Evolutionary conservation across 1,140 invertebrate genomes (phyloP), one percentile per base, ranked within the genome.

Genomic region (Probaryconus sp.): DNA sequence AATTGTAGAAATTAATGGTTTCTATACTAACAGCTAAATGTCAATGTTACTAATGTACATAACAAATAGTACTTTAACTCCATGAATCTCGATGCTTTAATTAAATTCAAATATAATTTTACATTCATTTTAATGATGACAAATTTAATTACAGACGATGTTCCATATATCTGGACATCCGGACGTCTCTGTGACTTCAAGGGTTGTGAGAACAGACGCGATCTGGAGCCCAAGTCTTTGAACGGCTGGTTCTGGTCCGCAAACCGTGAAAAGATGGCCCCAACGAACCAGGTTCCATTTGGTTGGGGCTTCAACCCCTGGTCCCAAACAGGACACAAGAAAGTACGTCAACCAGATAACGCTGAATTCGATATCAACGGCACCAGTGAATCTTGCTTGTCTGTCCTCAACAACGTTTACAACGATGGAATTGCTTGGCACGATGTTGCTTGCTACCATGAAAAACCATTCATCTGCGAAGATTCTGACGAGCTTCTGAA

Each of bases 221-320:
- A 97, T 83, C 89, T 97, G 30, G 94, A 96, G 83, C 95, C 95
- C 21, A 94, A 96, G 83, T 91, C 91, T 65, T 80, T 96, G 33
- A 92, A 92, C 78, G 95, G 95, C 3, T 97, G 95, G 95, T 97
- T 97, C 91, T 97, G 95, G 95, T 96, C 95, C 5, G 93, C 94
- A 24, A 96, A 94, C 79, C 91, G 95, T 45, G 94, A 93, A 83
- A 96, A 96, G 89, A 93, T 96, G 87, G 87, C 94, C 37, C 92
- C 95, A 24, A 96, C 95, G 55, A 95, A 94, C 86, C 87, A 90
- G 79, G 82, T 88, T 20, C 90, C 90, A n/a, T 84, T 84, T 48
- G 92, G 92, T 11, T 94, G 91, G 91, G 87, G 89, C 40, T 95
- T 94, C 90, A 95, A 94, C 81, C 93, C 94, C 16, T 97, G 95